phyloP scores from a whole-genome alignment of 2,888 invertebrate species.

The Autographa pulchrina region DNA sequence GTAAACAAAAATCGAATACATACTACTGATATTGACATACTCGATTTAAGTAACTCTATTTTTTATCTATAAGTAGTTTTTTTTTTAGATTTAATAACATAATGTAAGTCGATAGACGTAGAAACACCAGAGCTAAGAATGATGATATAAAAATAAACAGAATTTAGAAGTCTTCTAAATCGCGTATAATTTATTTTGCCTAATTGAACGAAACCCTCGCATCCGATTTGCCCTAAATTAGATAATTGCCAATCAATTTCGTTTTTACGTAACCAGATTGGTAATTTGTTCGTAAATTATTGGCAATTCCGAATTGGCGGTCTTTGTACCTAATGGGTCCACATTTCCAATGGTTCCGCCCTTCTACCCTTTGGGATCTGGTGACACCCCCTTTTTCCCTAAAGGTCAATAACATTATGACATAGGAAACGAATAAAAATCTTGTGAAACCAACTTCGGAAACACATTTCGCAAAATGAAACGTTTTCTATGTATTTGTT shows the following conservation, averaged over 20 bases:
- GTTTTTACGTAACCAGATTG: constrained; percentile 1
- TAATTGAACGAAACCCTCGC: background rate
- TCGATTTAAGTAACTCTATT: no score
- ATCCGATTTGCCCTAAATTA: background rate
- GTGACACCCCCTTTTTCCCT: background rate
- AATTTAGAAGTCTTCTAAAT: background rate
- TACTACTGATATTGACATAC: no score
- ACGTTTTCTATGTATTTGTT: background rate
- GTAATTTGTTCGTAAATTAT: background rate
- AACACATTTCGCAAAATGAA: constrained; percentile 11
- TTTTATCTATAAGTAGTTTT: no score
- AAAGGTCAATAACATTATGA: constrained; percentile 7
- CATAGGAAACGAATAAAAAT: background rate
- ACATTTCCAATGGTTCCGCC: background rate
- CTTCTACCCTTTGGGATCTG: background rate
- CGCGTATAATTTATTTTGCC: background rate
- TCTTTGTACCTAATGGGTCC: constrained; percentile 23
- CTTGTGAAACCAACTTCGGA: constrained; percentile 10
- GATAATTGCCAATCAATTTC: background rate
- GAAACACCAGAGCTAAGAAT: background rate
- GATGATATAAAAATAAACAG: background rate
- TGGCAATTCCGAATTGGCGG: constrained; percentile 10
- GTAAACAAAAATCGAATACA: no score
- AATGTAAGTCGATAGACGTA: no score
- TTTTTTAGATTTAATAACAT: no score